Percentiles rank a stretch among this genome's conserved stretches.
Conservation (phyloP, 2,113 vertebrate genomes). For the Campylomormyrus numenius region DNA sequence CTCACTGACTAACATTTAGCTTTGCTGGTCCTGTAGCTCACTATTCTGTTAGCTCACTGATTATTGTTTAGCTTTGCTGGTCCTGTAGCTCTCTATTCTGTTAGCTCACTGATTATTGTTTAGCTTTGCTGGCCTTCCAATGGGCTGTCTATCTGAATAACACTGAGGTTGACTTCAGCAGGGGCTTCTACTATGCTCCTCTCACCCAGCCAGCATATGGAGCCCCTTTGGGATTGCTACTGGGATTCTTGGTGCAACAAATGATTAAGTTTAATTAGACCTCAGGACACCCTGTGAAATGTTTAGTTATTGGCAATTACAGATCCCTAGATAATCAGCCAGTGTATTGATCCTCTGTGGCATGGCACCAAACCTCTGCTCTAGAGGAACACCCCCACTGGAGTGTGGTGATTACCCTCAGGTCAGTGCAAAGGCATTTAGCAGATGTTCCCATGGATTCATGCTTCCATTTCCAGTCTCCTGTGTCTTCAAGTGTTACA, state of each 20-base stretch:
- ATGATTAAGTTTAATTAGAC: constrained; percentile 5
- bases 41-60: background rate
- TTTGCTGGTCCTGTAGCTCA: background rate
- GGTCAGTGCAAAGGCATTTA: background rate
- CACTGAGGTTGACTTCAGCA: background rate
- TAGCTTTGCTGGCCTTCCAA: background rate
- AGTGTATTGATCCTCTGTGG: background rate
- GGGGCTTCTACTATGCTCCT: background rate
- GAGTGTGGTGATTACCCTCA: background rate
- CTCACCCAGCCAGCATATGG: background rate
- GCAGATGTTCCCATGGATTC: background rate
- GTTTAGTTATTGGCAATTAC: constrained; percentile 1
- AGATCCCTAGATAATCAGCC: background rate
- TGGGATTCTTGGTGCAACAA: background rate
- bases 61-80: background rate
- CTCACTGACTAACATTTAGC: background rate
- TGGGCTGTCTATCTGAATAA: background rate
- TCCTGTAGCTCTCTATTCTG: background rate
- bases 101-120: background rate
- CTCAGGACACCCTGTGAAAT: background rate
- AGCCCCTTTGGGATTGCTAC: background rate
- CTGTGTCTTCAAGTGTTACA: background rate
- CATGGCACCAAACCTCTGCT: background rate
- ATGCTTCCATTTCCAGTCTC: background rate
- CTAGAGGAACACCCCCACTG: background rate